Percentiles rank a stretch among this genome's conserved stretches.
Conservation (phyloP, 1,140 invertebrate genomes). For the Anastrepha ludens region DNA sequence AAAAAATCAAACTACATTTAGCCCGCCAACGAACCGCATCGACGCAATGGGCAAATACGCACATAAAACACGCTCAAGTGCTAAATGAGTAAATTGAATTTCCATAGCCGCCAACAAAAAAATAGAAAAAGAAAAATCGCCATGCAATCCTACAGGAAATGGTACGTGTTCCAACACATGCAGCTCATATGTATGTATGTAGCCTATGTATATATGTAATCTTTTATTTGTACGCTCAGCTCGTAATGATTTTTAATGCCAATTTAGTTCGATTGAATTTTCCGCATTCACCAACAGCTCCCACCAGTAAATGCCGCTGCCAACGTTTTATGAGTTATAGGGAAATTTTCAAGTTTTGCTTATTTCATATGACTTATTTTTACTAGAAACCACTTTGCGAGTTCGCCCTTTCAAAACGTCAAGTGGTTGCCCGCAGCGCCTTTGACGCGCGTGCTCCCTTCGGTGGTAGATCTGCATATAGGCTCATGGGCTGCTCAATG, state of each 20-base stretch:
- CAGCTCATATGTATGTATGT: neutral
- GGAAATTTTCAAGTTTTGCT: slow-evolving; percentile 61
- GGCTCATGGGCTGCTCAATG: neutral
- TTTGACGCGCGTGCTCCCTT: neutral
- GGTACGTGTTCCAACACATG: slow-evolving; percentile 9
- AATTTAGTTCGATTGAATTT: slow-evolving; percentile 56
- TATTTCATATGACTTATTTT: neutral
- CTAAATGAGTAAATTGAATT: slow-evolving; percentile 40
- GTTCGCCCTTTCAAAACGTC: neutral
- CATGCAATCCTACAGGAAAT: slow-evolving; percentile 24
- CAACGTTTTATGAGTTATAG: slow-evolving; percentile 64
- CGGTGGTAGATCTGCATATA: neutral
- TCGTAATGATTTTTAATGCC: slow-evolving; percentile 55
- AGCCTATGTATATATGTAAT: neutral
- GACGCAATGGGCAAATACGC: slow-evolving; percentile 16
- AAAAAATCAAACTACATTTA: slow-evolving; percentile 3
- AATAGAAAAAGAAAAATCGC: neutral
- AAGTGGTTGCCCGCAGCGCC: slow-evolving; percentile 46
- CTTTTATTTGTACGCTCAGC: slow-evolving; percentile 36
- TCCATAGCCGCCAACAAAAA: neutral
- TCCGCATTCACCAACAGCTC: neutral
- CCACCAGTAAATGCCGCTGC: neutral
- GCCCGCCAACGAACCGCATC: slow-evolving; percentile 43
- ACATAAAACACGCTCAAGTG: slow-evolving; percentile 53
- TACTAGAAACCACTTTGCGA: slow-evolving; percentile 54